Evolutionary conservation across 2,113 vertebrate genomes (phyloP), one percentile per base, ranked within the genome.

Genomic region (Jacana jacana): DNA sequence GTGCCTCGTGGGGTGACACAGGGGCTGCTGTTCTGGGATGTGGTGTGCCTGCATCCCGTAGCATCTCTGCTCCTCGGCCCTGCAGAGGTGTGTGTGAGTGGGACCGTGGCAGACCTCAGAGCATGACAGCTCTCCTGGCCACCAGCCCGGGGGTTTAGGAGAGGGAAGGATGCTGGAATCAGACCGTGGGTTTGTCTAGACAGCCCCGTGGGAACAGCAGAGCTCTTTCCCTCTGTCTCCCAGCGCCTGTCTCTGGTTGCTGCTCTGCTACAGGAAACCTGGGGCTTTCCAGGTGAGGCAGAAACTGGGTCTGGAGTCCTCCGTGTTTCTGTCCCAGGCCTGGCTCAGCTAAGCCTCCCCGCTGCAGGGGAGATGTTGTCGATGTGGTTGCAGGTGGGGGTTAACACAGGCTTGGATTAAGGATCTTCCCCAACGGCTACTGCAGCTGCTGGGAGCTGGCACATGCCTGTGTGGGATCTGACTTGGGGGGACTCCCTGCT

Each of bases 21-120:
- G 24, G 11, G 10, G 27, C 9, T 25, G 54, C 85, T 0, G 0
- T 76, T 86, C 51, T 33, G 52, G 54, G 30, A 3, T 0, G 2
- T 22, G 63, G 16, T 12, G 10, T 80, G 44, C 30, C 14, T 52
- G n/a, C 8, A 24, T 80, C 52, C n/a, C 0, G 0, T 46, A 76
- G 57, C 35, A 28, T 30, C 40, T 60, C 63, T 8, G 9, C n/a
- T 78, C 3, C 46, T 70, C n/a, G 39, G 64, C 27, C 30, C 3
- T 3, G 24, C 30, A 64, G 81, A 42, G 52, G 24, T 31, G 55
- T 25, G 24, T 2, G 20, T 3, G 15, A 46, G 52, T 2, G 0
- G 44, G 66, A 54, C 49, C 10, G 2, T 12, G 19, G 75, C 4
- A 2, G 63, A 65, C 42, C 54, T 82, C 1, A 1, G 79, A 64